Evolutionary conservation across 2,888 invertebrate species (phyloP).

Genomic region (Drosophila falleni): DNA sequence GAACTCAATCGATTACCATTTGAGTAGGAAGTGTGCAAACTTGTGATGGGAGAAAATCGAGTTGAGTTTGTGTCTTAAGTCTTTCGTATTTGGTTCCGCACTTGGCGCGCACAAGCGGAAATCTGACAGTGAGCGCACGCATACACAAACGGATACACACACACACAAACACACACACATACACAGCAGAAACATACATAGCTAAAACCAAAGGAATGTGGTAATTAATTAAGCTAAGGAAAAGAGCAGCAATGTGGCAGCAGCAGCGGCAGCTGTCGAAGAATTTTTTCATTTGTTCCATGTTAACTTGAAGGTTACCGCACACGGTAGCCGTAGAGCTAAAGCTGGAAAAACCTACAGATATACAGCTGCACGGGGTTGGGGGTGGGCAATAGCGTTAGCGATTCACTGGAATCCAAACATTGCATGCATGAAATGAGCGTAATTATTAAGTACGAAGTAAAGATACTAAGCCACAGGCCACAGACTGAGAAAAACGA

Average conservation of each 20-base stretch:
- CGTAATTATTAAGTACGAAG: constrained; percentile 77
- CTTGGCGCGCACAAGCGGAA: constrained; percentile 50
- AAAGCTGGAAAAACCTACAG: constrained; percentile 16
- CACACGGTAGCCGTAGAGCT: constrained; percentile 37
- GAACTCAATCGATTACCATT: constrained; percentile 76
- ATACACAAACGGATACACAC: constrained; percentile 9
- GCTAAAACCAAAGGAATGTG: constrained; percentile 60
- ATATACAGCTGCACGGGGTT: constrained; percentile 23
- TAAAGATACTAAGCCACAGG: constrained; percentile 60
- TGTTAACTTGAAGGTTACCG: constrained; percentile 63
- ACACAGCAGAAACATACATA: constrained; percentile 5
- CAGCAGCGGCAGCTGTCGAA: constrained; percentile 69
- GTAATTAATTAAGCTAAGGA: constrained; percentile 72
- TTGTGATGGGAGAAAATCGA: constrained; percentile 53
- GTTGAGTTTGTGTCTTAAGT: constrained; percentile 63
- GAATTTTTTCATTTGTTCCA: constrained; percentile 77
- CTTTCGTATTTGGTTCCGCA: constrained; percentile 66
- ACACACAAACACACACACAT: constrained; percentile 3
- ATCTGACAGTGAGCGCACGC: constrained; percentile 44
- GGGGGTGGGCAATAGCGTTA: constrained; percentile 49
- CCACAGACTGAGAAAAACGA: constrained; percentile 17
- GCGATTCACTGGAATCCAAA: constrained; percentile 73
- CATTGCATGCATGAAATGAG: constrained; percentile 81
- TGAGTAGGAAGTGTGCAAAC: constrained; percentile 70
- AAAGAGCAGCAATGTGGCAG: constrained; percentile 51